Conservation (phyloP, 2,888 invertebrate species). For the Dynastes maya region DNA sequence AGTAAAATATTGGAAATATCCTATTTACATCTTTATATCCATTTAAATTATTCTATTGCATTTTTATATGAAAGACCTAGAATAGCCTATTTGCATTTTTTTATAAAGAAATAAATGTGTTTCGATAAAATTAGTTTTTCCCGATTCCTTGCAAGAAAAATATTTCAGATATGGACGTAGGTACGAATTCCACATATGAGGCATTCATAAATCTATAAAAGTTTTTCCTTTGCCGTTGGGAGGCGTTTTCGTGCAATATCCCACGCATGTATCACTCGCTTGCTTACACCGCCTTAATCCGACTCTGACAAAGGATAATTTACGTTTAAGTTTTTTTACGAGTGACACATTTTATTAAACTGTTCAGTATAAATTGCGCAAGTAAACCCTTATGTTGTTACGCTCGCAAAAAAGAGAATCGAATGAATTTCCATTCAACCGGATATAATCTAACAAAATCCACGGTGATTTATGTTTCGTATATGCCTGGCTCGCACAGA, state of each 20-base stretch:
- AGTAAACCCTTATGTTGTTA: constrained; percentile 42
- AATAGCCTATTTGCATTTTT: no score
- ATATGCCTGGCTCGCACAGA: constrained; percentile 18
- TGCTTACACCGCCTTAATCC: constrained; percentile 37
- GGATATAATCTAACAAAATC: constrained; percentile 46
- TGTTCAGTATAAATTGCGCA: constrained; percentile 42
- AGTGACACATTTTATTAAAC: constrained; percentile 46
- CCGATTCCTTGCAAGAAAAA: neutral
- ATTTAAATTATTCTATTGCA: no score
- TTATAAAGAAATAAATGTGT: no score
- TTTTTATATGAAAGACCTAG: no score
- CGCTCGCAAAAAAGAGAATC: constrained; percentile 41
- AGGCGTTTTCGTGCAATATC: constrained; percentile 3
- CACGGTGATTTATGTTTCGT: constrained; percentile 43
- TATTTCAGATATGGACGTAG: neutral
- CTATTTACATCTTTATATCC: no score
- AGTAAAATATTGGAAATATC: no score
- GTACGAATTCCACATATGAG: neutral
- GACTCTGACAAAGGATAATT: constrained; percentile 43
- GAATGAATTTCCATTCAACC: constrained; percentile 47
- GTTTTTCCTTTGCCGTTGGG: constrained; percentile 1
- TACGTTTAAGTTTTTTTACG: constrained; percentile 37
- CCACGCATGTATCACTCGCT: constrained; percentile 14
- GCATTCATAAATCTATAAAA: neutral
- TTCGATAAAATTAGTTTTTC: no score